Evolutionary conservation across 2,888 invertebrate genomes (phyloP).

Genomic region (Drosophila peninsularis): DNA sequence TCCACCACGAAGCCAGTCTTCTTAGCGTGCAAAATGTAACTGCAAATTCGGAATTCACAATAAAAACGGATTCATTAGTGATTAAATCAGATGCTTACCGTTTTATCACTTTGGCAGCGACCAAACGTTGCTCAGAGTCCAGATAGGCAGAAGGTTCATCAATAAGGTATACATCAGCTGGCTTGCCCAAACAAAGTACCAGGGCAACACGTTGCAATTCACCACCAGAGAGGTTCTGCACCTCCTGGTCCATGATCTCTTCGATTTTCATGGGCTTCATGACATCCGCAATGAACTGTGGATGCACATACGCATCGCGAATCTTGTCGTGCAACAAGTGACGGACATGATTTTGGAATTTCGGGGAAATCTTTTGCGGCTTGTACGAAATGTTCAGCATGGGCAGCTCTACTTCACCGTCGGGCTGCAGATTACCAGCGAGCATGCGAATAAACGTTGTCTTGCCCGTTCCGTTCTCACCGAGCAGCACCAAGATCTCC

Average conservation of each 20-base stretch:
- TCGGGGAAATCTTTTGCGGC: constrained; percentile 99
- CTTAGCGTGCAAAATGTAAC: constrained; percentile 99
- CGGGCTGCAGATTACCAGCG: constrained; percentile 97
- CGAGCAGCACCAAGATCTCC: constrained; percentile 98
- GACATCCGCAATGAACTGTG: constrained; percentile 98
- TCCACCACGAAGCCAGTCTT: constrained; percentile 99
- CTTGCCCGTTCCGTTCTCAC: constrained; percentile 99
- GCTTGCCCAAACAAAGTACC: constrained; percentile 98
- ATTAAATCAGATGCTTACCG: constrained; percentile 86
- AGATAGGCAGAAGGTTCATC: constrained; percentile 99
- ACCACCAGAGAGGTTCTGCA: constrained; percentile 99
- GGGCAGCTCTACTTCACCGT: constrained; percentile 89
- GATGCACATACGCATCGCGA: constrained; percentile 98
- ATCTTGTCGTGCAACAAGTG: constrained; percentile 98
- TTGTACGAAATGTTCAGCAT: constrained; percentile 99
- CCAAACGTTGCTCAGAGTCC: constrained; percentile 99
- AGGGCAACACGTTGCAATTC: constrained; percentile 99
- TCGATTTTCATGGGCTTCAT: constrained; percentile 99
- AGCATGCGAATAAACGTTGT: constrained; percentile 99
- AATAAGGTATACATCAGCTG: constrained; percentile 99
- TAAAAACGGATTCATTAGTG: not conserved
- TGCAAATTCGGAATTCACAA: constrained; percentile 73
- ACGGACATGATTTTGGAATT: constrained; percentile 96
- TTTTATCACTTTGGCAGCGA: constrained; percentile 99
- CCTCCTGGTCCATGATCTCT: constrained; percentile 98